These are phyloP conservation scores for Stenichneumon culpator DNA, from an alignment of 2,888 invertebrate species.

Conservation along the genomic window DNA sequence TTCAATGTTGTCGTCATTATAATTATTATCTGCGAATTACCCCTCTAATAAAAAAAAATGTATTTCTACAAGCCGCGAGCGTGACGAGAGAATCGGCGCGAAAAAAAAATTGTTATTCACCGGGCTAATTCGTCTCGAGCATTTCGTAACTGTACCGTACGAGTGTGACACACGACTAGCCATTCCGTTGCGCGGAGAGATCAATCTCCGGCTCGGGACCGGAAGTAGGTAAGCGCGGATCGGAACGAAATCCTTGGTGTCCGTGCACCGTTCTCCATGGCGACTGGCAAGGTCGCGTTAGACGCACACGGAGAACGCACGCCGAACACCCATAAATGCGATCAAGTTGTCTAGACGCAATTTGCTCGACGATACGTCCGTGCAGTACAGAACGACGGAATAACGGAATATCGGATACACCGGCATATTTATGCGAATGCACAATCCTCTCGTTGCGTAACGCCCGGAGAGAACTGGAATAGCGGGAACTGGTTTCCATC, in stretches of 20 bases:
- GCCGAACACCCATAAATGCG: background rate
- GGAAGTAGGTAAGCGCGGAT: background rate
- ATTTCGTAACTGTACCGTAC: background rate
- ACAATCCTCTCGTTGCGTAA: constrained; percentile 79
- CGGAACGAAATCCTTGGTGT: constrained; percentile 13
- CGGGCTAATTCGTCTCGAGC: background rate
- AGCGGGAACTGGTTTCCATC: constrained; percentile 81
- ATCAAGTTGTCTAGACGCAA: constrained; percentile 19
- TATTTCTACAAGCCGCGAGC: too few species aligned
- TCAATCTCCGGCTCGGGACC: background rate
- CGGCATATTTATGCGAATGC: constrained; percentile 76
- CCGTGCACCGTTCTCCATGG: background rate
- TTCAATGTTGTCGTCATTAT: too few species aligned
- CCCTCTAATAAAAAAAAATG: too few species aligned
- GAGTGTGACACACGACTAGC: background rate
- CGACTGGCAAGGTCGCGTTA: constrained; percentile 8
- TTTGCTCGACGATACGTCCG: background rate
- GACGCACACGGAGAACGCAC: background rate
- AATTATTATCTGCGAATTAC: too few species aligned
- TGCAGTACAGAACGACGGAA: constrained; percentile 34
- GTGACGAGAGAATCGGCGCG: too few species aligned
- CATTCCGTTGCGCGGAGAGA: background rate
- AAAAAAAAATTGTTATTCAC: too few species aligned
- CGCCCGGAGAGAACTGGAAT: constrained; percentile 79
- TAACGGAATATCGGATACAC: constrained; percentile 75